Base-by-base conservation (phyloP, 2,888 invertebrate species). In the Mesopsocus fuscifrons region DNA sequence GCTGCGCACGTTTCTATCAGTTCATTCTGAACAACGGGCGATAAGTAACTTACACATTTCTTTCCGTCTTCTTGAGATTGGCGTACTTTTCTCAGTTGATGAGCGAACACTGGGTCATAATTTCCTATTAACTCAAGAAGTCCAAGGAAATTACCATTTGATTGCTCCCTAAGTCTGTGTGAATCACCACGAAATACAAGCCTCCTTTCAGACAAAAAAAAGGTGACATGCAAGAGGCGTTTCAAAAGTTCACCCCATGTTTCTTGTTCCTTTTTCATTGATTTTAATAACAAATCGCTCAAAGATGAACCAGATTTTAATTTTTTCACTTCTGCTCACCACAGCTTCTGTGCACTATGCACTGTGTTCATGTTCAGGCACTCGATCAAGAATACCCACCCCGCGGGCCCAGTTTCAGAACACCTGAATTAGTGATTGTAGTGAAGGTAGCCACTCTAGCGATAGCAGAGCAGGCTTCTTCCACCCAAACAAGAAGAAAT, bases 41-140 rank as follows among this genome's bases (percentile, higher is more conserved):
- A 2, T 11, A 17, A 21, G 11, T 38, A 38, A 17, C 20, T 16
- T 6, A 5, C 38, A 5, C 20, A 5, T 3, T 15, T 32, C 26
- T 34, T 15, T 34, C 45, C 42, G 21, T 26, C 34, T 42, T 46
- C 26, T 41, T 45, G 32, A 15, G 43, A 30, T 13, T 38, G 32
- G 33, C 33, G 41, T 33, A 49, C 40, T 44, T 41, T 43, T n/a
- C 43, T 30, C 13, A 49, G 38, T 46, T 49, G 49, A 13, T 46
- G 46, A 30, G 41, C 26, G 21, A 49, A 34, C 13, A 49, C 20
- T 22, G 47, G 44, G 42, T 50, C 49, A 43, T 49, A 50, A 13
- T 49, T 43, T 23, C 41, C 44, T 9, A 48, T 31, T 26, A 49
- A 40, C 40, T 49, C 47, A 9, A 46, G n/a, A 30, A 45, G 35